phyloP scores from a whole-genome alignment of 1,140 invertebrate genomes.

The Sarcophaga peregrina region DNA sequence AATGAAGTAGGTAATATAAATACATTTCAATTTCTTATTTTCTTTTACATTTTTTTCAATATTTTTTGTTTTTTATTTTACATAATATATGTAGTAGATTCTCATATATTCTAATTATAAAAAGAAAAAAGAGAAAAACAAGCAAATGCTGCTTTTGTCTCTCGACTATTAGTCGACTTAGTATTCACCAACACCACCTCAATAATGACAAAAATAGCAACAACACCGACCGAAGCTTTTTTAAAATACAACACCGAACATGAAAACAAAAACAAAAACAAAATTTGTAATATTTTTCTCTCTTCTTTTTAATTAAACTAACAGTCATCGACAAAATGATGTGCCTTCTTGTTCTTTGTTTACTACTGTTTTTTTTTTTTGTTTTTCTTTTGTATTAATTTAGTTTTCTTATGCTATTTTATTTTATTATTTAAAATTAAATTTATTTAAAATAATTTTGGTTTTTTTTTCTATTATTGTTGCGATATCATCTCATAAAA shows the following conservation, averaged over 20 bases:
- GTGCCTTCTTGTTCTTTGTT: background rate
- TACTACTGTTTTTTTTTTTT: background rate
- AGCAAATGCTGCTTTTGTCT: background rate
- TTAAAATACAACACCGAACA: no score
- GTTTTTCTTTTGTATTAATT: background rate
- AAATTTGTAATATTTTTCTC: constrained; percentile 15
- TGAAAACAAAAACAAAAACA: background rate
- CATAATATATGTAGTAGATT: no score
- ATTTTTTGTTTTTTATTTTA: no score
- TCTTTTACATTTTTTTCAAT: no score
- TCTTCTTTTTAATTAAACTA: constrained; percentile 2
- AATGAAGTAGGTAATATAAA: constrained; percentile 26
- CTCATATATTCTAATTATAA: no score
- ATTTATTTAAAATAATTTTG: background rate
- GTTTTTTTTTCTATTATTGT: no score
- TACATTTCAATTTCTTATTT: background rate
- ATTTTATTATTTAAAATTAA: background rate
- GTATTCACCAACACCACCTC: background rate
- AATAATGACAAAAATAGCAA: background rate
- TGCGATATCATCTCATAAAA: no score
- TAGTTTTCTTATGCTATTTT: background rate
- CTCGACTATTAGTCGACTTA: background rate
- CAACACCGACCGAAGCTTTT: background rate
- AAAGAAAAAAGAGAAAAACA: no score
- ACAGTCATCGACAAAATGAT: constrained; percentile 5